These are phyloP conservation scores for Percopsis omiscomaycus DNA, from an alignment of 2,797 vertebrate genomes.

Conservation along the genomic window DNA sequence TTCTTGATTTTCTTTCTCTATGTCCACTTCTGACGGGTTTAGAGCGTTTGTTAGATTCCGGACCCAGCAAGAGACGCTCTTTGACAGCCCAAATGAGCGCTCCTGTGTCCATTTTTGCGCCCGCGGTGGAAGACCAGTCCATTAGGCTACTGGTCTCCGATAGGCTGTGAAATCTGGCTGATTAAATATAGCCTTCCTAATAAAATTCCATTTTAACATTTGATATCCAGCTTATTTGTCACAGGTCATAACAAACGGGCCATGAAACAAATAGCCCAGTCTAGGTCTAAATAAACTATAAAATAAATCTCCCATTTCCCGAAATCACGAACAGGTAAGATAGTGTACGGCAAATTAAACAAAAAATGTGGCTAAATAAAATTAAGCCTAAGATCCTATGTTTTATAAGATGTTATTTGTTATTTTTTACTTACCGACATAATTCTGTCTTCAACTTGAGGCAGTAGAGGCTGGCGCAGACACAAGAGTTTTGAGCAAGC, in stretches of 20 bases:
- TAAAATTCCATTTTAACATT: neutral
- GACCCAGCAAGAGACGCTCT: constrained; percentile 11
- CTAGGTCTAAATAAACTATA: no score
- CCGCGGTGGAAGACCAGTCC: neutral
- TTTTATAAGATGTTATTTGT: neutral
- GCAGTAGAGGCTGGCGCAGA: constrained; percentile 32
- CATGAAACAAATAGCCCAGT: no score
- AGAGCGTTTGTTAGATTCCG: constrained; percentile 10
- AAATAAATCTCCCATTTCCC: no score
- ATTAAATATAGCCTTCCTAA: neutral
- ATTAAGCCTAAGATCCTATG: constrained; percentile 14
- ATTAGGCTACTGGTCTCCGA: no score
- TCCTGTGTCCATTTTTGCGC: neutral
- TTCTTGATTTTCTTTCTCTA: constrained; percentile 10
- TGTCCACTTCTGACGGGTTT: neutral
- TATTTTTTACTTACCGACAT: constrained; percentile 43
- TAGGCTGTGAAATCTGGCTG: no score
- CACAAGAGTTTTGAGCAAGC: constrained; percentile 36
- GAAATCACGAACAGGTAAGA: no score
- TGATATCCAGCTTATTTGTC: neutral
- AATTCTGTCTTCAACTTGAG: constrained; percentile 16
- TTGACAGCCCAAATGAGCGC: neutral
- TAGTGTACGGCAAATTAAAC: neutral
- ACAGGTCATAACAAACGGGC: no score
- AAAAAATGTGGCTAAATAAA: neutral